phyloP scores from a whole-genome alignment of 2,888 invertebrate species.

The Mantis religiosa region DNA sequence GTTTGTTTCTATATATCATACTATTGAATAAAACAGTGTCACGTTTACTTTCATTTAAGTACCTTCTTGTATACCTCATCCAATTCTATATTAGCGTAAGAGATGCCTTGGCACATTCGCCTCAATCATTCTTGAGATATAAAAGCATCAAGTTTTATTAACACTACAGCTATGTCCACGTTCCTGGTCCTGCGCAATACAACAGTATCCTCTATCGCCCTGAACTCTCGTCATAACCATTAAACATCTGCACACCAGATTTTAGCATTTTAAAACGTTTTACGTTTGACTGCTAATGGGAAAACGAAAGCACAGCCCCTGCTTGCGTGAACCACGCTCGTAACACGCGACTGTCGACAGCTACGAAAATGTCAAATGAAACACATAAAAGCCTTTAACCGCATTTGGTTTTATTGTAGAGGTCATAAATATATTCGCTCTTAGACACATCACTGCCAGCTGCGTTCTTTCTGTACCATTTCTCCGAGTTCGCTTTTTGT shows the following conservation, averaged over 20 bases:
- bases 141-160: too few relatives aligned
- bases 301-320: neutral
- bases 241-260: neutral
- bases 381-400: neutral
- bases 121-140: too few relatives aligned
- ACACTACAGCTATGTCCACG: too few relatives aligned
- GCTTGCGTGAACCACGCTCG: neutral
- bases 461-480: neutral
- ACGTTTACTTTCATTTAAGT: too few relatives aligned
- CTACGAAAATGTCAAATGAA: neutral
- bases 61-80: too few relatives aligned
- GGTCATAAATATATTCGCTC: neutral
- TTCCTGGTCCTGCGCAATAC: too few relatives aligned
- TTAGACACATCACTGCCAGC: neutral
- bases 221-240: neutral
- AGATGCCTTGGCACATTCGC: too few relatives aligned
- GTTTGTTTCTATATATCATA: too few relatives aligned
- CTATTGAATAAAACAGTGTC: too few relatives aligned
- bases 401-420: neutral
- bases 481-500: neutral
- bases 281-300: neutral
- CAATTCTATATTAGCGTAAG: too few relatives aligned
- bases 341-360: neutral
- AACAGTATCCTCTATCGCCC: too few relatives aligned
- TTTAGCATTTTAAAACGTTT: neutral